Evolutionary conservation across 2,888 invertebrate species (phyloP), one percentile per base, ranked within the genome.

Genomic region (Lithophane socia): DNA sequence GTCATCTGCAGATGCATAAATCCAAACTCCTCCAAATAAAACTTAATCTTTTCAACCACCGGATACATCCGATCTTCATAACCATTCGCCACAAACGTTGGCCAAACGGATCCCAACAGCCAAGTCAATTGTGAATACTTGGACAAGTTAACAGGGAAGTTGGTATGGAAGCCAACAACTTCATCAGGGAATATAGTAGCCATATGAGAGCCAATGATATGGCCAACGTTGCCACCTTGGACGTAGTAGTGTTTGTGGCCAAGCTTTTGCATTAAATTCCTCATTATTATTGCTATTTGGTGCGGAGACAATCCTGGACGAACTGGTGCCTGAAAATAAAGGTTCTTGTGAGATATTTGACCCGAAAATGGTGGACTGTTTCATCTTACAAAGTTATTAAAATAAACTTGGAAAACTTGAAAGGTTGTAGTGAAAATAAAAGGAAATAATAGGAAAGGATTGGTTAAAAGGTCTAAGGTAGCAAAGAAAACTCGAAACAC

Each of bases 141-240:
- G 0, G 93, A 91, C 21, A 79, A 92, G 85, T 79, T 92, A 2
- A 92, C 97, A 21, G 94, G 98, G 95, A 98, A 97, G 89, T 98
- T 99, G 0, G 97, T 97, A 87, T 98, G 98, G 83, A 96, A 97
- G 0, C 97, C 97, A 2, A 95, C 86, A 0, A 97, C 93, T 85
- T 97, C 94, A 2, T 97, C 93, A 0, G 98, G 98, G 91, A 97
- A 98, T 52, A 98, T 88, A 0, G 97, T 96, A 0, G 98, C 97
- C 93, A 98, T 96, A 70, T 97, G 91, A 0, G 97, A 94, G 0
- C 97, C 97, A 75, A 98, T 97, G 0, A 96, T n/a, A 2, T 97
- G 96, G 0, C 98, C 99, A 97, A 98, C 97, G 90, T 98, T 98
- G 0, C 98, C 98, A 0, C 98, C 98, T 92, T 98, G 98, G 0